Evolutionary conservation across 2,113 vertebrate genomes (phyloP).

Genomic region (Eudyptes chrysolophus): DNA sequence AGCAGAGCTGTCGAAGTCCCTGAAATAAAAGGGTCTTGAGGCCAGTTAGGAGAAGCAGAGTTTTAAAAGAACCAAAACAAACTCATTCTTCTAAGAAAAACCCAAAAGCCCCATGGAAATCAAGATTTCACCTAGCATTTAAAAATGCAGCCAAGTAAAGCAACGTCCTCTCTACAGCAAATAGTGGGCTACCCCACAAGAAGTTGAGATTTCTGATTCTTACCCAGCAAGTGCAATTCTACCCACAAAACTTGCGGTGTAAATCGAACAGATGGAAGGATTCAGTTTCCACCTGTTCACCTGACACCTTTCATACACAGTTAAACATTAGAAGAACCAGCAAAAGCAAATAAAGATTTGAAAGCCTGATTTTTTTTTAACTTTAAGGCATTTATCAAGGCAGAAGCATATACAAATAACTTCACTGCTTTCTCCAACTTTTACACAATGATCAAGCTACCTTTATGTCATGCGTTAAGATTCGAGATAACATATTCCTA

Average conservation of each 20-base stretch:
- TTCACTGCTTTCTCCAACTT: background rate
- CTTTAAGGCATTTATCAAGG: background rate
- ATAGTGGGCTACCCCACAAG: background rate
- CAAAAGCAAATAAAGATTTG: background rate
- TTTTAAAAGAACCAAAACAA: background rate
- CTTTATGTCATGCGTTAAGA: background rate
- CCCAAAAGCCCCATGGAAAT: background rate
- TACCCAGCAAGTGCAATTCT: background rate
- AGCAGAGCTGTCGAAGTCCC: background rate
- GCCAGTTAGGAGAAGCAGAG: background rate
- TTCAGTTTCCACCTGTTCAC: background rate
- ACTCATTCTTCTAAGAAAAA: background rate
- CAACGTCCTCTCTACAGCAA: background rate
- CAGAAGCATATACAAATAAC: background rate
- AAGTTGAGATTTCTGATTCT: background rate
- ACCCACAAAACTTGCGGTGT: background rate
- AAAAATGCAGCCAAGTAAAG: background rate
- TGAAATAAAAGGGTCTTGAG: background rate
- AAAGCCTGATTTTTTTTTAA: background rate
- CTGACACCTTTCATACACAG: background rate
- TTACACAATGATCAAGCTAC: background rate
- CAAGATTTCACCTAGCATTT: background rate
- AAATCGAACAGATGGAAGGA: background rate
- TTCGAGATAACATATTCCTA: background rate
- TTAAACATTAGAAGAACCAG: background rate